phyloP scores from a whole-genome alignment of 2,797 vertebrate genomes.

The Merluccius polli region DNA sequence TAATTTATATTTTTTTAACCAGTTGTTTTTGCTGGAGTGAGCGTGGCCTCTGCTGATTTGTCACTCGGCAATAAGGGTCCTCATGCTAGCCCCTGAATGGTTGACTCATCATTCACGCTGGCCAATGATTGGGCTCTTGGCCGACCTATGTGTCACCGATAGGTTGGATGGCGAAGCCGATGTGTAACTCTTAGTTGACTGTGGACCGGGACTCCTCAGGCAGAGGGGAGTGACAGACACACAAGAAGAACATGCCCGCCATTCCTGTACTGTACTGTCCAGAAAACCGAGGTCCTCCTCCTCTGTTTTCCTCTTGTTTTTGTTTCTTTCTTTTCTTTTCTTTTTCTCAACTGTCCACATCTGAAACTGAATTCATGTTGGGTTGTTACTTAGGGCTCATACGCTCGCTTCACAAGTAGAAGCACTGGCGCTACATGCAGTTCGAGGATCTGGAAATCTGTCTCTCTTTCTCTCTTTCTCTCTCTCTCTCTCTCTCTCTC shows the following conservation, averaged over 20 bases:
- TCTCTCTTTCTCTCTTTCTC: constrained; percentile 24
- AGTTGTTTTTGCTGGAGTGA: constrained; percentile 63
- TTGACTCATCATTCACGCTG: constrained; percentile 51
- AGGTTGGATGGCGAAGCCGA: constrained; percentile 38
- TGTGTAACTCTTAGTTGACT: constrained; percentile 81
- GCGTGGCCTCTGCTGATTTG: constrained; percentile 61
- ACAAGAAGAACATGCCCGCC: constrained; percentile 62
- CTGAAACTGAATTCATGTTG: constrained; percentile 39
- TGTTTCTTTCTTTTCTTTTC: constrained; percentile 17
- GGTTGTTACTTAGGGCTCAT: constrained; percentile 36
- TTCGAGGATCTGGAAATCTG: constrained; percentile 41
- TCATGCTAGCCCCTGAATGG: constrained; percentile 62
- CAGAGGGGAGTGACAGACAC: constrained; percentile 71
- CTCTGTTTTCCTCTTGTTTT: constrained; percentile 33
- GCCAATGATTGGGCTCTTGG: constrained; percentile 43
- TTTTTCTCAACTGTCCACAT: constrained; percentile 41
- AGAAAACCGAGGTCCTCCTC: constrained; percentile 3
- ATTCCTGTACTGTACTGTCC: constrained; percentile 70
- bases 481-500: constrained; percentile 2
- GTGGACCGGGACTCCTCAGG: constrained; percentile 86
- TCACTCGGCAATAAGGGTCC: constrained; percentile 53
- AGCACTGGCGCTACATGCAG: constrained; percentile 61
- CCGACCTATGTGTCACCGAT: constrained; percentile 33
- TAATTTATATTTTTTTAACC: constrained; percentile 69
- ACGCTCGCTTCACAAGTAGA: constrained; percentile 45